A percentile compares a stretch with the other conserved stretches of the same genome.
These are phyloP conservation scores for Lateolabrax maculatus DNA, from an alignment of 2,797 vertebrate genomes.

Conservation along the genomic window DNA sequence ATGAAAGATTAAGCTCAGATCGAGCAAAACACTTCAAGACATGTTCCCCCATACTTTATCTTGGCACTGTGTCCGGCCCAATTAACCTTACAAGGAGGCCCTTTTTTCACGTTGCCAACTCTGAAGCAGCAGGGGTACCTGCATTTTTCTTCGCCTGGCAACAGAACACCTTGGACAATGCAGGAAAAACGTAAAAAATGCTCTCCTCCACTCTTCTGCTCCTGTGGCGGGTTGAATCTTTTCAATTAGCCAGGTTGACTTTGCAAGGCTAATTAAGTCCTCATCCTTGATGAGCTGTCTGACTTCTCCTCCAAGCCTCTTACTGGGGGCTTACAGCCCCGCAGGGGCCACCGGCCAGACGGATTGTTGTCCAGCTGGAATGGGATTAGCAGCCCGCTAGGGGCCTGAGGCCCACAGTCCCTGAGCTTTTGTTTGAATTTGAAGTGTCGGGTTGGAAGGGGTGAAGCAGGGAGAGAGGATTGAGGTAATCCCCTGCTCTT, in stretches of 20 bases:
- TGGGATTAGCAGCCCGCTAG: slow-evolving; percentile 84
- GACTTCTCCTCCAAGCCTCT: slow-evolving; percentile 87
- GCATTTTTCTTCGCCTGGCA: slow-evolving; percentile 72
- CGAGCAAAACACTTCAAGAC: slow-evolving; percentile 75
- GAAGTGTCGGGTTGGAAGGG: slow-evolving; percentile 82
- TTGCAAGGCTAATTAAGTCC: slow-evolving; percentile 88
- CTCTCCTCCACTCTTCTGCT: slow-evolving; percentile 55
- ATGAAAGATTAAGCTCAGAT: slow-evolving; percentile 76
- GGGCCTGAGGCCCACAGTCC: slow-evolving; percentile 78
- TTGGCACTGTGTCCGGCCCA: slow-evolving; percentile 76
- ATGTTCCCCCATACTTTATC: slow-evolving; percentile 64
- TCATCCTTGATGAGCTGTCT: slow-evolving; percentile 87
- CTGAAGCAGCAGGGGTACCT: slow-evolving; percentile 63
- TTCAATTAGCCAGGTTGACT: slow-evolving; percentile 88
- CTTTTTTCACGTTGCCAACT: slow-evolving; percentile 63
- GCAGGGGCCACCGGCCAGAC: slow-evolving; percentile 82
- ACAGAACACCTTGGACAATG: slow-evolving; percentile 72
- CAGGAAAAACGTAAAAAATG: slow-evolving; percentile 50
- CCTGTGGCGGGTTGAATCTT: slow-evolving; percentile 74
- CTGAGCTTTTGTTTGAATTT: slow-evolving; percentile 83
- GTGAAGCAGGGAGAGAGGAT: slow-evolving; percentile 78
- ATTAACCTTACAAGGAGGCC: slow-evolving; percentile 80
- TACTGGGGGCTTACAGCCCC: slow-evolving; percentile 79
- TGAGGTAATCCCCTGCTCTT: slow-evolving; percentile 85
- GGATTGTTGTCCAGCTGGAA: slow-evolving; percentile 88